These are phyloP conservation scores for Halcyon malimbica DNA, from an alignment of 2,113 vertebrate species.

Conservation along the genomic window DNA sequence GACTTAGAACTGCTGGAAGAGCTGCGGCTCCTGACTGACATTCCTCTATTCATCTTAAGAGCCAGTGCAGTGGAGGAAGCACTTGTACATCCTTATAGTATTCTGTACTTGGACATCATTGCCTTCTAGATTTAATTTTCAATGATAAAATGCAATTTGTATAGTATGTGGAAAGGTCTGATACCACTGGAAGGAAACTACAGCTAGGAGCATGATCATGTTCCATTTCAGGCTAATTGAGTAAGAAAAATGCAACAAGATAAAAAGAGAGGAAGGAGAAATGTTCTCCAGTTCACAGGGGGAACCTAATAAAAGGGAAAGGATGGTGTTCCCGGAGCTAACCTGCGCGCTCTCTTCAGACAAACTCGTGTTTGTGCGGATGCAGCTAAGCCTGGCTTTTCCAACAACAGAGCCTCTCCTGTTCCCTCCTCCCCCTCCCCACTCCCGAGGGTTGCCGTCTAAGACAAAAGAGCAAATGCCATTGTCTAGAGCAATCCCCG, in stretches of 20 bases:
- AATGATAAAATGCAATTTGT: conserved; percentile 37
- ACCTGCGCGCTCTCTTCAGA: background rate
- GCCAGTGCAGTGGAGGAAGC: background rate
- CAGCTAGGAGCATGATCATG: background rate
- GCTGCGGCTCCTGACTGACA: background rate
- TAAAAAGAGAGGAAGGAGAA: background rate
- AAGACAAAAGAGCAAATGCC: conserved; percentile 26
- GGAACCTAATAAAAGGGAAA: background rate
- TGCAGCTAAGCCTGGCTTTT: background rate
- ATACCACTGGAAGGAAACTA: background rate
- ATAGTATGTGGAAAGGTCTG: conserved; percentile 30
- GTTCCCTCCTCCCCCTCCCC: background rate
- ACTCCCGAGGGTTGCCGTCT: background rate
- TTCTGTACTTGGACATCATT: background rate
- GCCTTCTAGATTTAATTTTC: conserved; percentile 54
- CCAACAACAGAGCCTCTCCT: background rate
- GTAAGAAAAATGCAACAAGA: background rate
- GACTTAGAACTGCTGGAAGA: background rate
- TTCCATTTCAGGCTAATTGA: conserved; percentile 38
- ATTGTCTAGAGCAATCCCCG: background rate
- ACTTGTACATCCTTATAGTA: background rate
- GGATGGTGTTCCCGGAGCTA: background rate
- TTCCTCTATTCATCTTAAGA: background rate
- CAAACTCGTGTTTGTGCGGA: background rate
- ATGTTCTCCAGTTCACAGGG: background rate